Evolutionary conservation across 1,140 invertebrate genomes (phyloP).

Genomic region (Ctenoplectra terminalis): DNA sequence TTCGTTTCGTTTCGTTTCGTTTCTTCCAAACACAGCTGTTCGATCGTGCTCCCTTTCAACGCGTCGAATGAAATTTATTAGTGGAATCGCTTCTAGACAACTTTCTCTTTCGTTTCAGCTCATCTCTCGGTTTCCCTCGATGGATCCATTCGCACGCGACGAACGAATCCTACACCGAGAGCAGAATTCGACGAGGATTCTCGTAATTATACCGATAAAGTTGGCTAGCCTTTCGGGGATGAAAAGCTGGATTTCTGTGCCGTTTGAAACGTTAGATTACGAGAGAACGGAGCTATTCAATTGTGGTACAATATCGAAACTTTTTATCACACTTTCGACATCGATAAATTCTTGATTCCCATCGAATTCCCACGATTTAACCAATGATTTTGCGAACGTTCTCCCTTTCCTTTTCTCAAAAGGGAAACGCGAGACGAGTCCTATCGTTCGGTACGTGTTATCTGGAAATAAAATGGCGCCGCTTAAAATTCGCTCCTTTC

Average conservation of each 20-base stretch:
- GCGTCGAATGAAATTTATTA: slow-evolving; percentile 49
- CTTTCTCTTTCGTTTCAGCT: slow-evolving; percentile 31
- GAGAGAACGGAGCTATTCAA: background rate
- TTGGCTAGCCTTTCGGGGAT: too few relatives aligned
- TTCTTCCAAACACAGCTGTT: slow-evolving; percentile 18
- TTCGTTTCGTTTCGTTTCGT: slow-evolving; percentile 42
- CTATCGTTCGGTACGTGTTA: too few relatives aligned
- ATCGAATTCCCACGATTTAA: too few relatives aligned
- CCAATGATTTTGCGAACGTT: too few relatives aligned
- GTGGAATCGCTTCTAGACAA: slow-evolving; percentile 41
- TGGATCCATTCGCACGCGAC: background rate
- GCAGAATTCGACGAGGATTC: background rate
- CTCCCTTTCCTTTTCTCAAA: too few relatives aligned
- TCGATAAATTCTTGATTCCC: too few relatives aligned
- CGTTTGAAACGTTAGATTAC: background rate
- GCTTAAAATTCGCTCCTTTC: too few relatives aligned
- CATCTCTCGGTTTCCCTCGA: background rate
- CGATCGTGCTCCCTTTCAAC: slow-evolving; percentile 35
- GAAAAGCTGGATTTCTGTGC: background rate
- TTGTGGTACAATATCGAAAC: too few relatives aligned
- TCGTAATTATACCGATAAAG: background rate
- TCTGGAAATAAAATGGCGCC: background rate
- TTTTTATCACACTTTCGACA: too few relatives aligned
- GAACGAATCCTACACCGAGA: background rate
- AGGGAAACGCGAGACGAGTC: too few relatives aligned